phyloP scores from a whole-genome alignment of 2,797 vertebrate genomes.

The Macropus fuliginosus region DNA sequence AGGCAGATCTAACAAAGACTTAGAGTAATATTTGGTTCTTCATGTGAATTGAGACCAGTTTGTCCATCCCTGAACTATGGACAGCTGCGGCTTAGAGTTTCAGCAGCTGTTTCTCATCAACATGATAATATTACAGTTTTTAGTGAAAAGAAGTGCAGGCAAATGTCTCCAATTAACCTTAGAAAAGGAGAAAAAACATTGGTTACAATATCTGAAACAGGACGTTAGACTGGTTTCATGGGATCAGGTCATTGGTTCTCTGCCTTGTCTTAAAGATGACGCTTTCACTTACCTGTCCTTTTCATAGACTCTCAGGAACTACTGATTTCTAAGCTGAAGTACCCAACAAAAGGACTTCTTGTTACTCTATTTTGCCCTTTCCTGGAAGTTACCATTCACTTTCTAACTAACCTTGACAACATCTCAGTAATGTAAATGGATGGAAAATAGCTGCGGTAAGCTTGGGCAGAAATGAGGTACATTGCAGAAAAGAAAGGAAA shows the following conservation, averaged over 20 bases:
- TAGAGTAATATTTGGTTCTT: background rate
- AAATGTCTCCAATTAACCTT: background rate
- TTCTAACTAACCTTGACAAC: background rate
- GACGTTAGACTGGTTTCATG: background rate
- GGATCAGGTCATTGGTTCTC: background rate
- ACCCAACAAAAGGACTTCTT: background rate
- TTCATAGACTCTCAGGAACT: background rate
- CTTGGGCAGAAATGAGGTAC: background rate
- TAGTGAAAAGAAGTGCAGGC: background rate
- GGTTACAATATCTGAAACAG: background rate
- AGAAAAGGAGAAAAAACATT: background rate
- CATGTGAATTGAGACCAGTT: slow-evolving; percentile 27
- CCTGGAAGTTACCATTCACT: background rate
- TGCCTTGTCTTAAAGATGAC: background rate
- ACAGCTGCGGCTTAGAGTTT: background rate
- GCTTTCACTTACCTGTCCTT: background rate
- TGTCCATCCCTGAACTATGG: background rate
- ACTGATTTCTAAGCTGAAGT: background rate
- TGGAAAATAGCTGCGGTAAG: background rate
- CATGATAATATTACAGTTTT: background rate
- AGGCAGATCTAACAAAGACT: background rate
- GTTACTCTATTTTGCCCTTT: background rate
- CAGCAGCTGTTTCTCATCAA: background rate
- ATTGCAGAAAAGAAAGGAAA: background rate
- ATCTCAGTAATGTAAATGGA: background rate